Evolutionary conservation across 2,113 vertebrate genomes (phyloP).

Genomic region (Mobula hypostoma): DNA sequence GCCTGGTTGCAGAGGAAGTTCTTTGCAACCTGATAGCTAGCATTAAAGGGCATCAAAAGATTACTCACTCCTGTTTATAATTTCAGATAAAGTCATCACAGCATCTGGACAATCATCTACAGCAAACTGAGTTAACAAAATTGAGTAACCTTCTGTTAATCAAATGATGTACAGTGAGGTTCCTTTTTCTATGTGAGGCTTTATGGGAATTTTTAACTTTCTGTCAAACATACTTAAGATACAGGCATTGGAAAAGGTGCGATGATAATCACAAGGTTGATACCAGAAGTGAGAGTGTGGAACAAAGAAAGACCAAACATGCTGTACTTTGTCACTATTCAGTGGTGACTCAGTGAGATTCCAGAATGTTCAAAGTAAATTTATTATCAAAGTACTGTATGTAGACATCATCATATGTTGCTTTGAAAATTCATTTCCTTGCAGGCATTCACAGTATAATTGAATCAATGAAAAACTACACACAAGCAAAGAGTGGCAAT

Average conservation of each 20-base stretch:
- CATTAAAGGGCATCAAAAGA: constrained; percentile 20
- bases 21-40: constrained; percentile 27
- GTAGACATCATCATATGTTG: too few species aligned
- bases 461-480: too few species aligned
- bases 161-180: neutral
- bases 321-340: neutral
- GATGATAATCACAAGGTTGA: neutral
- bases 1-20: constrained; percentile 17
- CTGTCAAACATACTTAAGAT: neutral
- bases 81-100: neutral
- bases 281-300: neutral
- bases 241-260: neutral
- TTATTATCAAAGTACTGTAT: too few species aligned
- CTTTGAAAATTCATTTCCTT: too few species aligned
- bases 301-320: neutral
- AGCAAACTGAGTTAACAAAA: neutral
- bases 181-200: neutral
- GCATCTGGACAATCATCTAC: constrained; percentile 24
- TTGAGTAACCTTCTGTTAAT: neutral
- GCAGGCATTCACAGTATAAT: too few species aligned
- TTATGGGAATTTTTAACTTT: neutral
- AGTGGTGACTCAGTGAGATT: neutral
- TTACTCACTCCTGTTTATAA: constrained; percentile 20
- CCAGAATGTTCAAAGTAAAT: too few species aligned
- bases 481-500: too few species aligned